phyloP scores from a whole-genome alignment of 2,888 invertebrate genomes.

The Xestia c-nigrum region DNA sequence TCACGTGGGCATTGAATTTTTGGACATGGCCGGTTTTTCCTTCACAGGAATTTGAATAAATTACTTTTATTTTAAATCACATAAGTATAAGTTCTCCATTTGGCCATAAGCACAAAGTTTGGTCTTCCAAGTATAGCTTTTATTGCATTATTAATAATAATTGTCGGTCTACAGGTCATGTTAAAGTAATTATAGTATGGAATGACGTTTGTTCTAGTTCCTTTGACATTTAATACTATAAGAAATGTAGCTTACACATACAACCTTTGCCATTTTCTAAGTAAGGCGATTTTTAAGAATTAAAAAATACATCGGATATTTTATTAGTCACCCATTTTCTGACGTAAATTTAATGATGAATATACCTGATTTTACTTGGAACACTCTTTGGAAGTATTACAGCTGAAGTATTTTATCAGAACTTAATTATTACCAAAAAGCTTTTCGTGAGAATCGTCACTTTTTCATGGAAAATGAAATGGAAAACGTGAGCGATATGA shows the following conservation, averaged over 20 bases:
- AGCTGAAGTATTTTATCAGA: slow-evolving; percentile 10
- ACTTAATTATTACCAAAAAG: slow-evolving; percentile 11
- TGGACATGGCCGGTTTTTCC: neutral
- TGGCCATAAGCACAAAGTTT: neutral
- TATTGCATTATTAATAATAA: slow-evolving; percentile 11
- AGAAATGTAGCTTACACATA: neutral
- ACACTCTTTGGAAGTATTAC: neutral
- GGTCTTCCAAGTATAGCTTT: neutral
- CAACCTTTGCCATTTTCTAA: slow-evolving; percentile 15
- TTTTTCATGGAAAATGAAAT: neutral
- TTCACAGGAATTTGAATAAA: neutral
- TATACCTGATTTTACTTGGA: neutral
- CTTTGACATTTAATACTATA: slow-evolving; percentile 38
- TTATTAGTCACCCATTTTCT: slow-evolving; percentile 5
- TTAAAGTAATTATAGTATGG: slow-evolving; percentile 13
- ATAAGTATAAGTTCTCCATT: neutral
- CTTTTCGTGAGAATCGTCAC: neutral
- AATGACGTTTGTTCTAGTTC: slow-evolving; percentile 26
- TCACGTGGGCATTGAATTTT: no score
- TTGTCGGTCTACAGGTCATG: neutral
- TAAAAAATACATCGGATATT: neutral
- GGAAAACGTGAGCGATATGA: slow-evolving; percentile 9
- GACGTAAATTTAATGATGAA: slow-evolving; percentile 9
- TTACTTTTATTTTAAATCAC: neutral
- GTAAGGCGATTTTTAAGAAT: neutral